phyloP scores from a whole-genome alignment of 2,797 vertebrate species.

The Dermochelys coriacea region DNA sequence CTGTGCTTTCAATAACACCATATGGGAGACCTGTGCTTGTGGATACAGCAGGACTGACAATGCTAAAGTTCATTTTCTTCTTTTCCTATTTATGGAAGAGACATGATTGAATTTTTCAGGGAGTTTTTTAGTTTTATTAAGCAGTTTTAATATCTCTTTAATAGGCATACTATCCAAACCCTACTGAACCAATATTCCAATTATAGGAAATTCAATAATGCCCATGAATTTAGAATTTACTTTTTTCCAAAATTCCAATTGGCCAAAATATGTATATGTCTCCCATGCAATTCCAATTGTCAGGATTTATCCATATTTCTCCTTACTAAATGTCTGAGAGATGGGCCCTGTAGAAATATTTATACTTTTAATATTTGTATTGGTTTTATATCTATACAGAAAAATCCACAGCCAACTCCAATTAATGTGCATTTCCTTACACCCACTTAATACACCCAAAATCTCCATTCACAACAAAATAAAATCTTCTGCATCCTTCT shows the following conservation, averaged over 20 bases:
- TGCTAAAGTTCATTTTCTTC: not conserved
- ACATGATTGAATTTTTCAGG: not conserved
- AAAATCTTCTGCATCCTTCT: not conserved
- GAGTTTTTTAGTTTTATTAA: conserved; percentile 29
- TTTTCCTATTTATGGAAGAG: not conserved
- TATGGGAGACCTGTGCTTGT: not conserved
- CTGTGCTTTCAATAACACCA: not conserved
- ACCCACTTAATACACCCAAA: not conserved
- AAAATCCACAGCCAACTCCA: not conserved
- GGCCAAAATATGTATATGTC: not conserved
- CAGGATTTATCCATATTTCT: conserved; percentile 31
- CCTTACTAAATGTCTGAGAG: not conserved
- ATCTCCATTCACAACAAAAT: not conserved
- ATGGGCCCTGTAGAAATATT: not conserved
- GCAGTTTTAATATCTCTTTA: not conserved
- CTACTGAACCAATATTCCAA: not conserved
- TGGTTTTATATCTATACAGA: conserved; percentile 26
- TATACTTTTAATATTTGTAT: conserved; percentile 24
- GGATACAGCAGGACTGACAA: not conserved
- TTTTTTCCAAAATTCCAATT: conserved; percentile 5
- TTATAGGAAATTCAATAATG: conserved; percentile 24
- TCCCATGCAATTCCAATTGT: not conserved
- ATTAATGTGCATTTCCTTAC: not conserved
- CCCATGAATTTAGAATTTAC: conserved; percentile 16
- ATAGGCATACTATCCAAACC: not conserved